These are phyloP conservation scores for Cyphomyrmex costatus DNA, from an alignment of 1,140 invertebrate species.

Conservation along the genomic window DNA sequence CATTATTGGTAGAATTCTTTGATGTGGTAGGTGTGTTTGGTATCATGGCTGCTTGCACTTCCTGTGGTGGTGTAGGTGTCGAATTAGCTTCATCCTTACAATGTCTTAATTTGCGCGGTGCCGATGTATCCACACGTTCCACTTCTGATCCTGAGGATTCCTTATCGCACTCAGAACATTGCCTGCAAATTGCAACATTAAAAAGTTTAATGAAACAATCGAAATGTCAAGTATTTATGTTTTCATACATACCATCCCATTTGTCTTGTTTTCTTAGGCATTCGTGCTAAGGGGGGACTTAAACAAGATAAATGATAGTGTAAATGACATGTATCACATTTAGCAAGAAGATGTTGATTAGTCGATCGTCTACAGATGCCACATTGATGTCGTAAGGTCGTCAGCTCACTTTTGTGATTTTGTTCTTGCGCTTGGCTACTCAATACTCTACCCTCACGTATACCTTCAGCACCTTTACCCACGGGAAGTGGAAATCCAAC, in stretches of 20 bases:
- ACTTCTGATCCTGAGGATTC: constrained; percentile 91
- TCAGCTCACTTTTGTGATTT: constrained; percentile 87
- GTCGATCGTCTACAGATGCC: constrained; percentile 93
- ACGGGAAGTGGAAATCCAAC: constrained; percentile 92
- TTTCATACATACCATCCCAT: constrained; percentile 92
- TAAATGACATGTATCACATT: constrained; percentile 97
- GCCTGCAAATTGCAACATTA: constrained; percentile 86
- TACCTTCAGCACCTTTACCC: constrained; percentile 86
- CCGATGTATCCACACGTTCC: constrained; percentile 92
- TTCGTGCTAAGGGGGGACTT: constrained; percentile 95
- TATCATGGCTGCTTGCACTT: constrained; percentile 79
- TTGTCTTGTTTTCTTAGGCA: constrained; percentile 98
- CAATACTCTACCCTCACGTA: constrained; percentile 87
- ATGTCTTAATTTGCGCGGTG: constrained; percentile 91
- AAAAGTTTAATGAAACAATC: constrained; percentile 1
- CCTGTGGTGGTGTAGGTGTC: constrained; percentile 78
- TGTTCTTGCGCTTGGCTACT: constrained; percentile 89
- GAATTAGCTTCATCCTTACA: constrained; percentile 89
- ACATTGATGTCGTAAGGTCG: constrained; percentile 88
- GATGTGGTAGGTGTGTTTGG: constrained; percentile 80
- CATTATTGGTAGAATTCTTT: constrained; percentile 71
- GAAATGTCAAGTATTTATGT: neutral
- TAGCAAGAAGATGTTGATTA: constrained; percentile 95
- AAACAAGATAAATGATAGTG: constrained; percentile 98
- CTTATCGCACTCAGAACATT: constrained; percentile 96